phyloP scores from a whole-genome alignment of 2,888 invertebrate species.

The Saturnia japonica region DNA sequence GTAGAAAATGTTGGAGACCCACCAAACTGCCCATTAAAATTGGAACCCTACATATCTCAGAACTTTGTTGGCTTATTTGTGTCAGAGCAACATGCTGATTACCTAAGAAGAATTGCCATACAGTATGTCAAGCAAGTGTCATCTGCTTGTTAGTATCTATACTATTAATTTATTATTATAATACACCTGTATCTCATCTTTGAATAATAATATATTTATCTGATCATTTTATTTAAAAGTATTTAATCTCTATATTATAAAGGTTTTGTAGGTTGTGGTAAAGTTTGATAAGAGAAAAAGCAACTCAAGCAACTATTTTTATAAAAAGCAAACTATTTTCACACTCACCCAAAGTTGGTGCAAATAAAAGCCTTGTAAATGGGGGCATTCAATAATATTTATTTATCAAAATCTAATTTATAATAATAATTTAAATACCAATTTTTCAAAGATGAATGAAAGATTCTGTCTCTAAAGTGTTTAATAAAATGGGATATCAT shows the following conservation, averaged over 20 bases:
- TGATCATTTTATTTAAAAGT: background rate
- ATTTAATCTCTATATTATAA: background rate
- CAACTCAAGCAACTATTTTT: background rate
- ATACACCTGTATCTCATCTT: background rate
- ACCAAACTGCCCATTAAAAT: conserved; percentile 84
- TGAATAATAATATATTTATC: background rate
- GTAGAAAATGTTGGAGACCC: conserved; percentile 86
- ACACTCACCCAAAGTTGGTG: background rate
- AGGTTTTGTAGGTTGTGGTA: background rate
- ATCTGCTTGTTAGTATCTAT: conserved; percentile 84
- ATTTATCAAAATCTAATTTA: background rate
- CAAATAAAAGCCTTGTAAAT: background rate
- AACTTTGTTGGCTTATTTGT: conserved; percentile 96
- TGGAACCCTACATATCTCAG: conserved; percentile 92
- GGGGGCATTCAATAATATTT: background rate
- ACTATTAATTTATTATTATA: conserved; percentile 11
- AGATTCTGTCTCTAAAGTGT: too few species aligned
- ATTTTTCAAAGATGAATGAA: background rate
- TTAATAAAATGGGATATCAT: too few species aligned
- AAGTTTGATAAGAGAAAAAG: background rate
- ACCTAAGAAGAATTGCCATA: conserved; percentile 89
- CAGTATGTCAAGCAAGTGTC: conserved; percentile 91
- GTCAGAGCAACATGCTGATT: conserved; percentile 90
- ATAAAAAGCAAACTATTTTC: background rate
- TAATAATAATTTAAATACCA: background rate